Evolutionary conservation across 2,797 vertebrate species (phyloP), one percentile per base, ranked within the genome.

Genomic region (Parauchenoglanis punctatus): DNA sequence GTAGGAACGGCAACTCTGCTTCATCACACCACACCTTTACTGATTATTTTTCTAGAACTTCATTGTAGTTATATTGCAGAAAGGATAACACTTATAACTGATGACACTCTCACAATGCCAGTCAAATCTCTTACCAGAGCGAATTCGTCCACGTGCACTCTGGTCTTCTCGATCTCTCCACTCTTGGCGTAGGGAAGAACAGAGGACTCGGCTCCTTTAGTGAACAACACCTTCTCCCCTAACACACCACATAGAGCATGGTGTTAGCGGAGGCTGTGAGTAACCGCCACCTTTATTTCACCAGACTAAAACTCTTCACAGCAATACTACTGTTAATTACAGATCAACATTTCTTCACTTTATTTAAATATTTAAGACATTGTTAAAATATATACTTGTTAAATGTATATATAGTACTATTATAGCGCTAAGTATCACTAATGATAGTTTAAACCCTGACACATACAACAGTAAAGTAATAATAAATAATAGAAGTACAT

Each of bases 191-290:
- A 96, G 85, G 98, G 98, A 89, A 99, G 95, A 92, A 99, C 93
- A 83, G 98, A 96, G 11, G 98, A 99, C 91, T 99, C 99, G 3
- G 99, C 99, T 89, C 99, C 98, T 94, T 99, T 99, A 85, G 97
- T 98, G 94, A 99, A 99, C 91, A 99, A 93, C 86, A 99, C 90
- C 87, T 96, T 97, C 78, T 96, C 96, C 88, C 97, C 99, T 99
- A 82, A 59, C 59, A 23, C 17, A 67, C 7, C 3, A 52, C 52
- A 89, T 8, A 56, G 46, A 87, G 18, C 15, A 68, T 77, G 59
- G 1, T 11, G 63, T 68, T 54, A 68, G 49, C n/a, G 12, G 44
- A 49, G 25, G 10, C 5, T 81, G 20, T 20, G 52, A 35, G 8
- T 44, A 77, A 77, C 78, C 2, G 13, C 11, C 0, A 4, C 11